phyloP scores from a whole-genome alignment of 2,888 invertebrate genomes.

The Muscina levida region DNA sequence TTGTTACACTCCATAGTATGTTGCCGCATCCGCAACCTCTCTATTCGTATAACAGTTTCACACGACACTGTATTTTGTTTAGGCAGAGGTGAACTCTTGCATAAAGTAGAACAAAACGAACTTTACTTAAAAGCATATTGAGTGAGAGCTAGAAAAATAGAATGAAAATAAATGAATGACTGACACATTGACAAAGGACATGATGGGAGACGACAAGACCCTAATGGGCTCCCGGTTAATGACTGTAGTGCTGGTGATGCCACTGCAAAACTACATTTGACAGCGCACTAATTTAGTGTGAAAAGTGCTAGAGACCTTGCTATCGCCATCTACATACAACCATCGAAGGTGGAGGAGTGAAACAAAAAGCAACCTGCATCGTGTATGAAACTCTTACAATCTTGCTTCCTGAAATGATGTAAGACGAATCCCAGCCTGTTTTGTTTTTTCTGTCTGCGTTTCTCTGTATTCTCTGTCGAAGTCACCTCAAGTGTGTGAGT shows the following conservation, averaged over 20 bases:
- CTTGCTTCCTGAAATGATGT: slow-evolving; percentile 7
- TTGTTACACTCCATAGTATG: too few relatives aligned
- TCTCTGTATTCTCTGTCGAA: slow-evolving; percentile 7
- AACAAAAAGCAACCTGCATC: background rate
- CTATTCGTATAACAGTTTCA: too few relatives aligned
- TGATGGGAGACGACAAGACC: slow-evolving; percentile 52
- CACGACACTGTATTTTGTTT: background rate
- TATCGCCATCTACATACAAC: slow-evolving; percentile 2
- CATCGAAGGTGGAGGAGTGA: background rate
- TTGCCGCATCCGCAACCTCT: too few relatives aligned
- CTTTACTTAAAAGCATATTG: slow-evolving; percentile 28
- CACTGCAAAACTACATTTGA: slow-evolving; percentile 48
- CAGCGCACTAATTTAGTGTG: slow-evolving; percentile 61
- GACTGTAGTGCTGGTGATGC: background rate
- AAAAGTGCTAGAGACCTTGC: slow-evolving; percentile 50
- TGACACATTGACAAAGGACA: slow-evolving; percentile 58
- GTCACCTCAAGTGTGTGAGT: slow-evolving; percentile 5
- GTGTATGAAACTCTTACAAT: slow-evolving; percentile 13
- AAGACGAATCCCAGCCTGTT: slow-evolving; percentile 41
- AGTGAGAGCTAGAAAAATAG: slow-evolving; percentile 18
- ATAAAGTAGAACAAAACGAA: slow-evolving; percentile 1
- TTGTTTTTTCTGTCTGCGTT: slow-evolving; percentile 15
- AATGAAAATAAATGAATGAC: slow-evolving; percentile 48
- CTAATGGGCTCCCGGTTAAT: slow-evolving; percentile 50
- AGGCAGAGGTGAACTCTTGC: background rate